Evolutionary conservation across 2,888 invertebrate species (phyloP).

Genomic region (Caenorhabditis plicata): DNA sequence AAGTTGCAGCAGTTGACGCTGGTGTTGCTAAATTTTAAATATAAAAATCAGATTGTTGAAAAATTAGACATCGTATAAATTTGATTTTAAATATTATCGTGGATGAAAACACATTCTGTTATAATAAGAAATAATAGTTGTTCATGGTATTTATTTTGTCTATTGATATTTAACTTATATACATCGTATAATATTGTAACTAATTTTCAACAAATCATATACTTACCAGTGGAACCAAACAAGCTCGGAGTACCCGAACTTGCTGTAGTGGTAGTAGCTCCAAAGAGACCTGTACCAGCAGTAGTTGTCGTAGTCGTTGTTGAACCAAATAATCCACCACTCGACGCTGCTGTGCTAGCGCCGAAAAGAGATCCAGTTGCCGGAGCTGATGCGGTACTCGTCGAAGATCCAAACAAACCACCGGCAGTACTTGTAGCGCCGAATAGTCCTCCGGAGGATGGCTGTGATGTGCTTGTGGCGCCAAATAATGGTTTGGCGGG

Average conservation of each 20-base stretch:
- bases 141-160: no score
- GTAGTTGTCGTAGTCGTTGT: constrained; percentile 8
- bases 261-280: background rate
- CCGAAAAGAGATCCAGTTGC: constrained; percentile 9
- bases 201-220: no score
- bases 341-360: constrained; percentile 3
- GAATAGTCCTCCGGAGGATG: constrained; percentile 2
- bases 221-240: no score
- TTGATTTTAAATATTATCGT: no score
- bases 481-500: constrained; percentile 16
- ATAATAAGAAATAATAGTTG: no score
- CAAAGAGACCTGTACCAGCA: constrained; percentile 5
- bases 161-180: no score
- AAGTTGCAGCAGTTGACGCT: constrained; percentile 1
- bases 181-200: no score
- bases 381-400: constrained; percentile 6
- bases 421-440: background rate
- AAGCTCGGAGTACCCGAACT: no score
- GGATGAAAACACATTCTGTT: no score
- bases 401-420: constrained; percentile 12
- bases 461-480: constrained; percentile 9
- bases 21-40: no score
- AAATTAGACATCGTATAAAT: no score
- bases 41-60: no score
- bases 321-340: constrained; percentile 10